Evolutionary conservation across 2,888 invertebrate genomes (phyloP).

Genomic region (Hydropsyche betteni): DNA sequence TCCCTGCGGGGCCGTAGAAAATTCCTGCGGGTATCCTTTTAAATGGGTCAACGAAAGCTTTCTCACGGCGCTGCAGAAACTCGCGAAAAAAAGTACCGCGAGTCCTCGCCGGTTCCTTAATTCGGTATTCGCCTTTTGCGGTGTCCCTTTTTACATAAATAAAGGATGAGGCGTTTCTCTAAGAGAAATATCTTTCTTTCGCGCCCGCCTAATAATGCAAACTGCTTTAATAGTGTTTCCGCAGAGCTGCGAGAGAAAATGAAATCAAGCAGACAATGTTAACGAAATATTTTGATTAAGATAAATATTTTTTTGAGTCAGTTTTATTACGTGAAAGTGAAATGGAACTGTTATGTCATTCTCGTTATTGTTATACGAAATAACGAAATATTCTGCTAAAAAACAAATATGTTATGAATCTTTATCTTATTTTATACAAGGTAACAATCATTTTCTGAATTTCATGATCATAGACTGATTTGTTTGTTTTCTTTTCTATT

Average conservation of each 20-base stretch:
- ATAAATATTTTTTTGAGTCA: not conserved
- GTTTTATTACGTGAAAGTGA: not conserved
- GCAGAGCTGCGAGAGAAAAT: slow-evolving; percentile 16
- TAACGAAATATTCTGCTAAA: no score
- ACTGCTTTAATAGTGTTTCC: slow-evolving; percentile 36
- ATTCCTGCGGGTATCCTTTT: slow-evolving; percentile 38
- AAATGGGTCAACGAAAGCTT: slow-evolving; percentile 44
- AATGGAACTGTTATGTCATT: no score
- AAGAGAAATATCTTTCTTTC: slow-evolving; percentile 15
- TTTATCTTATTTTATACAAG: no score
- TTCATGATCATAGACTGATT: no score
- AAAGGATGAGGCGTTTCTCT: slow-evolving; percentile 31
- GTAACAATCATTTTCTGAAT: no score
- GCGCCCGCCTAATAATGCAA: slow-evolving; percentile 33
- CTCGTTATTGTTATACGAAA: no score
- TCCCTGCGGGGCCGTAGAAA: slow-evolving; percentile 30
- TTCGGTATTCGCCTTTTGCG: slow-evolving; percentile 41
- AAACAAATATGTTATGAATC: no score
- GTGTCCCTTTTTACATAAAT: slow-evolving; percentile 43
- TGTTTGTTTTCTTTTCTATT: no score
- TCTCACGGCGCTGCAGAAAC: slow-evolving; percentile 20
- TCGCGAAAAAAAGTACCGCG: slow-evolving; percentile 30
- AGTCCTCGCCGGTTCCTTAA: slow-evolving; percentile 19
- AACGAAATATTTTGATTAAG: no score
- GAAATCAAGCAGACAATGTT: not conserved